Base-by-base conservation (phyloP, 2,888 invertebrate species). In the Hypsopygia costalis region DNA sequence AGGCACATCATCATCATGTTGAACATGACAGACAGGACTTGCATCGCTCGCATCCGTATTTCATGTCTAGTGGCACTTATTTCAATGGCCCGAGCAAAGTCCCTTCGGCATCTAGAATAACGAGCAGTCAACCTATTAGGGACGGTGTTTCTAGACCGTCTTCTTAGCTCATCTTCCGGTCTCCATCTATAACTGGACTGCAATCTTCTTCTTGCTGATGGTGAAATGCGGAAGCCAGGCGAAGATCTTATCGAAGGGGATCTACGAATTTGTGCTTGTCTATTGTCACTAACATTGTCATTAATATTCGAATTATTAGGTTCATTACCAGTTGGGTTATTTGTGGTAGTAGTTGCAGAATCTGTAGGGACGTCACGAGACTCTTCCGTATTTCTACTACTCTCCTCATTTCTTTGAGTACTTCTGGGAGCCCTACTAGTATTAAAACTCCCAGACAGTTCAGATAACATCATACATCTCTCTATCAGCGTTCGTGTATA, bases 1-100 rank as follows among this genome's bases (percentile, higher is more conserved):
- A 88, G 66, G 46, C 89, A 89, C 78, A 81, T 81, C 87, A 89
- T 88, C 89, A 89, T 89, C 75, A 87, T 85, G 49, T 87, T 85
- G 49, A 89, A 89, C 85, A 89, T 86, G 2, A 85, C 78, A n/a
- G 88, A 85, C 11, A 89, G 57, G 1, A 89, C 83, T 58, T 85
- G 83, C 81, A 85, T 86, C 9, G 88, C 89, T 39, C 88, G 69
- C 78, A 86, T 81, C n/a, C 88, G 79, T 45, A 89, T 82, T 55
- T 83, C 83, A 52, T 86, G 83, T 39, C 86, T 69, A 3, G 86
- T 88, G 11, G 81, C 78, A 49, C 78, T 81, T 21, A 86, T 75
- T 63, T 86, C 86, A 37, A 86, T 64, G 1, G 76, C 69, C 35
- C 83, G 72, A 1, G 69, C 69, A 27, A 75, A 66, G 32, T 82